Evolutionary conservation across 2,797 vertebrate genomes (phyloP).

Genomic region (Podarcis siculus): DNA sequence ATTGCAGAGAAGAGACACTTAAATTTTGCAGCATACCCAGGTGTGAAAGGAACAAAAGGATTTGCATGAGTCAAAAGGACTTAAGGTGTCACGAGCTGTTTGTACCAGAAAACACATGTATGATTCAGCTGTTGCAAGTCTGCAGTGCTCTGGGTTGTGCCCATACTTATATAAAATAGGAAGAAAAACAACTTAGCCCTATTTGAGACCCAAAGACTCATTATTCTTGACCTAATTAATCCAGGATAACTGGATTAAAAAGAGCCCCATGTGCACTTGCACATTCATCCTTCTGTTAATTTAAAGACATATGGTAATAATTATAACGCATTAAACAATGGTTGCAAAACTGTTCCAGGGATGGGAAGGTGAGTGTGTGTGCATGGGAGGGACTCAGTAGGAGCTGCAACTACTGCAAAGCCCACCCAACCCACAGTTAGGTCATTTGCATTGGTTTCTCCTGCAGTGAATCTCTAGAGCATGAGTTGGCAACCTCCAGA

Average conservation of each 20-base stretch:
- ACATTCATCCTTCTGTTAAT: not conserved
- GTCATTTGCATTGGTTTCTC: not conserved
- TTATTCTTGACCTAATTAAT: not conserved
- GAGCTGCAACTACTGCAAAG: not conserved
- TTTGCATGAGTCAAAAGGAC: slow-evolving; percentile 28
- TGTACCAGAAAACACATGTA: slow-evolving; percentile 3
- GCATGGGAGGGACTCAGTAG: not conserved
- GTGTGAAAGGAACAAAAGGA: slow-evolving; percentile 5
- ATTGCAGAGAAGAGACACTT: slow-evolving; percentile 44
- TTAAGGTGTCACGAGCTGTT: slow-evolving; percentile 40
- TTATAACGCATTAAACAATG: not conserved
- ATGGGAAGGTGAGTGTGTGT: not conserved
- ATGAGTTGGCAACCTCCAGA: no score
- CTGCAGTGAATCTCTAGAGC: not conserved
- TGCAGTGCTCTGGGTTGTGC: not conserved
- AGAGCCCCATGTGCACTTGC: not conserved
- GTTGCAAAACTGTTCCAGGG: not conserved
- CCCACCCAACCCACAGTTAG: not conserved
- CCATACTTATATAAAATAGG: not conserved
- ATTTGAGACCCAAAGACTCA: not conserved
- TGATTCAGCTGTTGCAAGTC: not conserved
- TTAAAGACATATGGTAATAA: no score
- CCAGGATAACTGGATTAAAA: not conserved
- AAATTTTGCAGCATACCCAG: slow-evolving; percentile 45
- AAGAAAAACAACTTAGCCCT: not conserved